Percentiles rank a stretch among this genome's conserved stretches.
Conservation (phyloP, 1,140 invertebrate species). For the Choristoneura fumiferana region DNA sequence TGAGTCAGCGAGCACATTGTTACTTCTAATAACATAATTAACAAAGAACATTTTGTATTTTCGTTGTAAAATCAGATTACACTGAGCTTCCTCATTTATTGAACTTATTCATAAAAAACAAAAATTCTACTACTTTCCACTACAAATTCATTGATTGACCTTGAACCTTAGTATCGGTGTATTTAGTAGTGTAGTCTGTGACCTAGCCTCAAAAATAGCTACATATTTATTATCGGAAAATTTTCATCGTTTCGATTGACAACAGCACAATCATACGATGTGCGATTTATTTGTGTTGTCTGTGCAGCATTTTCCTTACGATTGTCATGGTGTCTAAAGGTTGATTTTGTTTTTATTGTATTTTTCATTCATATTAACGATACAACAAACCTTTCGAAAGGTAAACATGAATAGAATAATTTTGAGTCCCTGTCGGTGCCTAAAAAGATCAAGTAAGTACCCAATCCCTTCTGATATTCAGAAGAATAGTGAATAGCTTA, state of each 20-base stretch:
- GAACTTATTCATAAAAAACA: no score
- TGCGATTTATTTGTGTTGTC: conserved; percentile 24
- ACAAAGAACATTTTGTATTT: no score
- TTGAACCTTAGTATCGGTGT: no score
- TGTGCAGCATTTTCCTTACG: conserved; percentile 37
- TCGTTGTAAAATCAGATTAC: no score
- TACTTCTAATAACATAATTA: no score
- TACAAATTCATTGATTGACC: no score
- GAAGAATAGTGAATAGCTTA: neutral
- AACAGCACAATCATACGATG: neutral
- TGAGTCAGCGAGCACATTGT: no score
- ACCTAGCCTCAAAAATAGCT: no score
- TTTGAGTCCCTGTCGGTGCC: conserved; percentile 56
- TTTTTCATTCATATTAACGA: conserved; percentile 49
- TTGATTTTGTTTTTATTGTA: conserved; percentile 71
- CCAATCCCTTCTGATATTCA: neutral
- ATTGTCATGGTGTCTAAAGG: conserved; percentile 73
- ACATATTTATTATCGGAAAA: conserved; percentile 9
- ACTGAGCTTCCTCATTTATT: no score
- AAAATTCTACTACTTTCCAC: no score
- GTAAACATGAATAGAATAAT: conserved; percentile 66
- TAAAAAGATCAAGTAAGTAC: conserved; percentile 65
- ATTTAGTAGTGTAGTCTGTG: no score
- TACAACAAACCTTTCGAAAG: conserved; percentile 29
- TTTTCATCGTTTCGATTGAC: neutral